These are phyloP conservation scores for Carassius carassius DNA, from an alignment of 2,113 vertebrate genomes.

Conservation along the genomic window DNA sequence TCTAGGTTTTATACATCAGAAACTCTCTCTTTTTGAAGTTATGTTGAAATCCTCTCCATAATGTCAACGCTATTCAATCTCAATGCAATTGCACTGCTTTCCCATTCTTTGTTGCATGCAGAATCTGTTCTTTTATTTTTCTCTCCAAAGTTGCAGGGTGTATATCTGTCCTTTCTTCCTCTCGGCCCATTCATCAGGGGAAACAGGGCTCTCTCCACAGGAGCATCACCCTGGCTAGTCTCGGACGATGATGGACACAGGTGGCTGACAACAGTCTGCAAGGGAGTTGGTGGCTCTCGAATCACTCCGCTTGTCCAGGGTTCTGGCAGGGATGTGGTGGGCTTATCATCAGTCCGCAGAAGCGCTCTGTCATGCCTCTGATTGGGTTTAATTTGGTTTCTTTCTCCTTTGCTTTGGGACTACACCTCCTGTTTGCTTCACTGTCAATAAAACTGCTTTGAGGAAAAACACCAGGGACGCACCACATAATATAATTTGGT, in stretches of 20 bases:
- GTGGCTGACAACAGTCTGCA: constrained; percentile 63
- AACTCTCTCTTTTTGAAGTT: neutral
- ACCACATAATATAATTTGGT: neutral
- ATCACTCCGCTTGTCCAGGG: constrained; percentile 58
- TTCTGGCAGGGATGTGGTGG: constrained; percentile 63
- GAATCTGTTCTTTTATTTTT: constrained; percentile 53
- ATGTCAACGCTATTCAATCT: neutral
- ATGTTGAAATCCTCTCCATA: neutral
- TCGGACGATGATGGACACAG: constrained; percentile 67
- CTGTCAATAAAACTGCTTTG: constrained; percentile 13
- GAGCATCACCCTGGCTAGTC: constrained; percentile 57
- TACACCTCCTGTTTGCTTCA: constrained; percentile 18
- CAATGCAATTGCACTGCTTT: constrained; percentile 10
- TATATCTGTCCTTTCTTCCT: constrained; percentile 62
- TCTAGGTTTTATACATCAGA: neutral
- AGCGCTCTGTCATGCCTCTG: constrained; percentile 73
- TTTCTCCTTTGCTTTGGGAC: constrained; percentile 59
- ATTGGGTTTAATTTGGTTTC: constrained; percentile 70
- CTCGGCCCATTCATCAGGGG: constrained; percentile 63
- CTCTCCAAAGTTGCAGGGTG: constrained; percentile 49
- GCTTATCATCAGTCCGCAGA: constrained; percentile 74
- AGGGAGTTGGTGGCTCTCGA: constrained; percentile 57
- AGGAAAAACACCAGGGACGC: neutral
- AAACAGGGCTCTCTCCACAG: constrained; percentile 54
- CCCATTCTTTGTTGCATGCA: constrained; percentile 21